Conservation (phyloP, 1,140 invertebrate species). For the Brachionus plicatilis region DNA sequence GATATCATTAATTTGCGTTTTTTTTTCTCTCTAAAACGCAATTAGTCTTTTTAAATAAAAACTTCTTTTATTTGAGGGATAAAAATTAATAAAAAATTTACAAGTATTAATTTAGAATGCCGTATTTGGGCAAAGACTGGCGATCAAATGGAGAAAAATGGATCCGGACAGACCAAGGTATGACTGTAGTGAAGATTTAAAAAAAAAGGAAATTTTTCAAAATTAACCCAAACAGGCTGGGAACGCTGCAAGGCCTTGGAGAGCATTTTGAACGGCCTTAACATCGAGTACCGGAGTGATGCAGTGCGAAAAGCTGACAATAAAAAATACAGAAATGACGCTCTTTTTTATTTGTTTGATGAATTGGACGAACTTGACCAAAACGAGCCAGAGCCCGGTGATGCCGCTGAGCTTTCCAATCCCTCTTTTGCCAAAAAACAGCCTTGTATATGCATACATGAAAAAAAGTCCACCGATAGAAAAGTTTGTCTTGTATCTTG, state of each 20-base stretch:
- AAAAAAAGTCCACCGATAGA: slow-evolving; percentile 46
- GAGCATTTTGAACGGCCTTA: slow-evolving; percentile 12
- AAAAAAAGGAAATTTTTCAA: slow-evolving; percentile 63
- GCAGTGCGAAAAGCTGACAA: not conserved
- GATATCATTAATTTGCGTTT: not conserved
- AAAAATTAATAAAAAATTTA: not conserved
- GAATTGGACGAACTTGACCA: slow-evolving; percentile 44
- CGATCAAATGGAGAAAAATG: slow-evolving; percentile 90
- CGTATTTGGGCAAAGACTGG: slow-evolving; percentile 69
- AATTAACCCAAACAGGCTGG: slow-evolving; percentile 44
- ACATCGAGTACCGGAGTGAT: not conserved
- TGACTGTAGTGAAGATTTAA: slow-evolving; percentile 73
- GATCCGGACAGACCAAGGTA: slow-evolving; percentile 89
- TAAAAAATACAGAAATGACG: not conserved
- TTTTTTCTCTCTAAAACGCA: not conserved
- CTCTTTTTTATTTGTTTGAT: slow-evolving; percentile 5
- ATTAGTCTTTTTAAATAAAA: not conserved
- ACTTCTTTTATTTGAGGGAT: too few relatives aligned
- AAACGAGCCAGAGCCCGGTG: slow-evolving; percentile 44
- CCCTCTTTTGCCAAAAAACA: slow-evolving; percentile 42
- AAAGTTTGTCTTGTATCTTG: slow-evolving; percentile 44
- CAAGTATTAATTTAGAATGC: slow-evolving; percentile 63
- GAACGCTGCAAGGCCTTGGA: slow-evolving; percentile 47
- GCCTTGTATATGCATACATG: slow-evolving; percentile 45
- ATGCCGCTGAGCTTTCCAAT: slow-evolving; percentile 42